phyloP scores from a whole-genome alignment of 2,888 invertebrate species.

The Alloplasta piceator region DNA sequence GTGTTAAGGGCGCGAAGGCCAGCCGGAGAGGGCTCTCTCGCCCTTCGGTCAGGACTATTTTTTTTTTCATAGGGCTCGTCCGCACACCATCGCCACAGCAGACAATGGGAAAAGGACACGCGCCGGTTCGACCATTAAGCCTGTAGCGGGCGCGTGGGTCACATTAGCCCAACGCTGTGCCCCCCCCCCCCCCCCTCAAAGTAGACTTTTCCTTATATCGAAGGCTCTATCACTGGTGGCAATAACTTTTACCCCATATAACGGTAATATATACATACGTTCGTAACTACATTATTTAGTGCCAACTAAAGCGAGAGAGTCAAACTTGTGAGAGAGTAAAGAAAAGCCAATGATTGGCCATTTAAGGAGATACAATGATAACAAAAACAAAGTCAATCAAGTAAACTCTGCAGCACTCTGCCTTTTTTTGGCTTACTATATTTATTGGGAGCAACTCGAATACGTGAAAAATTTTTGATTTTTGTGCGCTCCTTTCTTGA shows the following conservation, averaged over 20 bases:
- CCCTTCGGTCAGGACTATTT: slow-evolving; percentile 49
- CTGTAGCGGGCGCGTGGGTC: slow-evolving; percentile 62
- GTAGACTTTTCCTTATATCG: slow-evolving; percentile 6
- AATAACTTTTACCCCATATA: neutral
- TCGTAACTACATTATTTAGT: too few species aligned
- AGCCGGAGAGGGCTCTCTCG: slow-evolving; percentile 54
- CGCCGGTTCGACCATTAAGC: slow-evolving; percentile 65
- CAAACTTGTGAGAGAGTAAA: neutral
- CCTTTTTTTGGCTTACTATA: too few species aligned
- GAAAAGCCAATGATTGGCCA: neutral
- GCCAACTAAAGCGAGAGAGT: too few species aligned
- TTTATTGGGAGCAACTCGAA: too few species aligned
- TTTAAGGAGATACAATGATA: neutral
- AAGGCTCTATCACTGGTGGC: neutral
- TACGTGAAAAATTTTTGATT: too few species aligned
- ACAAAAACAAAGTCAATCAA: too few species aligned
- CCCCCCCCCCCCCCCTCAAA: slow-evolving; percentile 36
- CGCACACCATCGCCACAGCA: slow-evolving; percentile 31
- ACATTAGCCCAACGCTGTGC: slow-evolving; percentile 45
- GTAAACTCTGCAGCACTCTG: too few species aligned
- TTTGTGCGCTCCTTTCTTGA: too few species aligned
- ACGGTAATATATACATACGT: neutral
- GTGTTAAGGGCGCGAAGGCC: slow-evolving; percentile 57
- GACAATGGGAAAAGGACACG: slow-evolving; percentile 63
- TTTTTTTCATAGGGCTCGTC: slow-evolving; percentile 14